Base-by-base conservation (phyloP, 2,113 vertebrate genomes). In the Xiphophorus maculatus region DNA sequence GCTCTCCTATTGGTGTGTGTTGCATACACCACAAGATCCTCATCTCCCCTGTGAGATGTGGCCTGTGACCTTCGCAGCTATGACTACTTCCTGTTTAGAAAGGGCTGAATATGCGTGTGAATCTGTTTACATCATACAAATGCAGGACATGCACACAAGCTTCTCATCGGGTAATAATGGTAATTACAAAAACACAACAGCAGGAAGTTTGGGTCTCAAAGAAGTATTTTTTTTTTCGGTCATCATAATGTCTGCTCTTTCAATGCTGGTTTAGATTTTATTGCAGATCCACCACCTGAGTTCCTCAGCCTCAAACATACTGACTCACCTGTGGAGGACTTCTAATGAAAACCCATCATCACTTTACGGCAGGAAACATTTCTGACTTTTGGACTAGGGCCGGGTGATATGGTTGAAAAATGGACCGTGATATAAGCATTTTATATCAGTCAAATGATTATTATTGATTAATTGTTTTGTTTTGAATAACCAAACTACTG, bases 61-160 rank as follows among this genome's bases (percentile, higher is more conserved):
- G 69, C 66, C 83, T 84, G 65, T 76, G 81, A 76, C 73, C 77
- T 73, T 48, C 78, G 51, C 40, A 71, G 73, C 82, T 63, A 64
- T 83, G 85, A 81, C 79, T 82, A 60, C 86, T 88, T 93, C 87
- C 86, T 86, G 77, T 80, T 80, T 68, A 73, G 61, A 81, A 63
- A 77, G 17, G 3, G 73, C 33, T 64, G 35, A 68, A 8, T 30
- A 33, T 62, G 29, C 48, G n/a, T 29, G 69, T 77, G 27, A 13
- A 9, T 76, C 5, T 69, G 68, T 67, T 11, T 60, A 19, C 73
- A 22, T 15, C 14, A n/a, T 44, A 44, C 27, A 48, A 48, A 42
- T 42, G 40, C 40, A 42, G 14, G 40, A 42, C 14, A 62, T 3
- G 6, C 14, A 71, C 60, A 80, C 61, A 15, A 30, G 42, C 37